Evolutionary conservation across 2,113 vertebrate genomes (phyloP), one percentile per base, ranked within the genome.

Genomic region (Xiphias gladius): DNA sequence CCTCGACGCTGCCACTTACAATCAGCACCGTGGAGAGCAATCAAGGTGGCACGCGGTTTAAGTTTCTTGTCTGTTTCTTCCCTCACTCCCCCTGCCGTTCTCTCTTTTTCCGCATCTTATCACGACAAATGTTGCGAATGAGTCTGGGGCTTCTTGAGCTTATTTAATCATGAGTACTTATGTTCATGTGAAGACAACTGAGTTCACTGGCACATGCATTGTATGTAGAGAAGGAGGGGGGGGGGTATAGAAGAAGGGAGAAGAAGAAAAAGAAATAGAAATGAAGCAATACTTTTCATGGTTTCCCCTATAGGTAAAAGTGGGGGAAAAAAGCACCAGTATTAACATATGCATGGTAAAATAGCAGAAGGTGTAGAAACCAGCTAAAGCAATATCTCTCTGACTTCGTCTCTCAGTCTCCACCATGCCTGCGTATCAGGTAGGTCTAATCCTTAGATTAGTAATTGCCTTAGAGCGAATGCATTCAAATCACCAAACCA

Each of bases 401-500:
- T 12, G 50, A 39, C 67, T 72, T 62, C 67, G 78, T 58, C 70
- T 64, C 79, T 71, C 80, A 19, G 64, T 79, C 73, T 46, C 52
- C 71, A 75, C 70, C 78, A 76, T 85, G 81, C 80, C 68, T 19
- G 79, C 52, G 46, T 85, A 93, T 93, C 91, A 93, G 88, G 88
- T 90, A 88, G 83, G 80, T 92, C 89, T 91, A 91, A 90, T 89
- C 88, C 88, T 79, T 59, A 90, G 91, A 92, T 93, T 92, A 91
- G 91, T 91, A 91, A 94, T 92, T 93, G 88, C 93, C 89, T 92
- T 61, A n/a, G 83, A 92, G 91, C 88, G 41, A 91, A 91, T 87
- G 89, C 86, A 93, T 94, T 95, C 87, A 93, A 94, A 94, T 94
- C 77, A 73, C 86, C 88, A 86, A 90, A 91, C 88, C 80, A 91